These are phyloP conservation scores for Terrapene triunguis DNA, from an alignment of 2,113 vertebrate species.

Conservation along the genomic window DNA sequence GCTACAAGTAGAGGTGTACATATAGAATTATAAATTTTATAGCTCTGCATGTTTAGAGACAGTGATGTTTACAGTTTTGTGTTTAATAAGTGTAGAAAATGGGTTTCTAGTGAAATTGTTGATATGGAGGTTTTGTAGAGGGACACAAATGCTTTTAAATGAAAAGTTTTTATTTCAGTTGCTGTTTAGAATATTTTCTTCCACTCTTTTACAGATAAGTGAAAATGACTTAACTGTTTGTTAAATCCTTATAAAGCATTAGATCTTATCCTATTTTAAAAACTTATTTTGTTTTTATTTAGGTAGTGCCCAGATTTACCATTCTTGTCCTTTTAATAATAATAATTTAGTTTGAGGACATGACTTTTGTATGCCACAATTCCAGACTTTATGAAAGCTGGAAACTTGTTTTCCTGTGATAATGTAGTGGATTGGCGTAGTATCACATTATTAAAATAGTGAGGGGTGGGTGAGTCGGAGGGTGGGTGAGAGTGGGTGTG, in stretches of 20 bases:
- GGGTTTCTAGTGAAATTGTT: background rate
- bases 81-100: background rate
- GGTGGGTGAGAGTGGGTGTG: background rate
- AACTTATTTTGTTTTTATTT: background rate
- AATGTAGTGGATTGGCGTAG: background rate
- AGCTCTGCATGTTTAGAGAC: background rate
- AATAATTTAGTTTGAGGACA: background rate
- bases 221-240: background rate
- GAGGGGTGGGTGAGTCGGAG: background rate
- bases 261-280: background rate
- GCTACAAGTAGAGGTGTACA: background rate
- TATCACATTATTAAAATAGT: background rate
- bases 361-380: background rate
- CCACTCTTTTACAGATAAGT: background rate
- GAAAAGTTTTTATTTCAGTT: background rate
- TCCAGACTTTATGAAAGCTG: background rate
- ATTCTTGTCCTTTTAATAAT: background rate
- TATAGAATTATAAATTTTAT: background rate
- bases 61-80: background rate
- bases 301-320: background rate
- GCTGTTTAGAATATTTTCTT: background rate
- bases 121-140: background rate
- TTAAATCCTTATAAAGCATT: background rate
- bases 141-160: background rate
- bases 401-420: background rate